Percentiles rank a stretch among this genome's conserved stretches.
phyloP scores from a whole-genome alignment of 53 echinoderm and acorn worm genomes.

The Temnopleurus reevesii region DNA sequence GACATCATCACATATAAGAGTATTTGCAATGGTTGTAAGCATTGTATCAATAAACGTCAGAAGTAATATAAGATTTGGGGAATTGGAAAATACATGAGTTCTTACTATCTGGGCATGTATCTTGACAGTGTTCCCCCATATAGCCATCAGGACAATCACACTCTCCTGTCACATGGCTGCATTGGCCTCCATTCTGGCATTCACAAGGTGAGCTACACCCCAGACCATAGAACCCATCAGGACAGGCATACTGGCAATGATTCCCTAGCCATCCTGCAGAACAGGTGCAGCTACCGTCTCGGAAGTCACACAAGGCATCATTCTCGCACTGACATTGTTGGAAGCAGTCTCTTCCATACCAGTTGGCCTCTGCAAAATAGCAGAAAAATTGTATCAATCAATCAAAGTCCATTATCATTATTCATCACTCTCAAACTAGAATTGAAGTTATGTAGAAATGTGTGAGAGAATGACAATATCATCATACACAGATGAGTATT shows the following conservation, averaged over 20 bases:
- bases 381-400: background rate
- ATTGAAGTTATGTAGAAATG: too few species aligned
- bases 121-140: conserved; percentile 54
- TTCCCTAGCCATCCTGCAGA: conserved; percentile 71
- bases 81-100: too few species aligned
- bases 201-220: conserved; percentile 38
- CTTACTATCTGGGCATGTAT: conserved; percentile 61
- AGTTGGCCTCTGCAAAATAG: conserved; percentile 23
- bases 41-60: too few species aligned
- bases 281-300: conserved; percentile 63
- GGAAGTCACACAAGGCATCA: conserved; percentile 27
- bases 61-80: too few species aligned
- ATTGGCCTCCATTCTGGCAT: conserved; percentile 59
- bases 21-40: too few species aligned
- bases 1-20: too few species aligned
- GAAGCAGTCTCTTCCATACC: conserved; percentile 43
- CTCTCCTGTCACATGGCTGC: conserved; percentile 56
- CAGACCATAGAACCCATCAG: conserved; percentile 48
- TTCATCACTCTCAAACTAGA: too few species aligned
- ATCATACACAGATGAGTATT: too few species aligned
- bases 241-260: conserved; percentile 62
- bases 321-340: conserved; percentile 58
- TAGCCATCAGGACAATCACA: conserved; percentile 63
- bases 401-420: background rate
- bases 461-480: too few species aligned